phyloP scores from a whole-genome alignment of 2,888 invertebrate species.

The Galeruca laticollis region DNA sequence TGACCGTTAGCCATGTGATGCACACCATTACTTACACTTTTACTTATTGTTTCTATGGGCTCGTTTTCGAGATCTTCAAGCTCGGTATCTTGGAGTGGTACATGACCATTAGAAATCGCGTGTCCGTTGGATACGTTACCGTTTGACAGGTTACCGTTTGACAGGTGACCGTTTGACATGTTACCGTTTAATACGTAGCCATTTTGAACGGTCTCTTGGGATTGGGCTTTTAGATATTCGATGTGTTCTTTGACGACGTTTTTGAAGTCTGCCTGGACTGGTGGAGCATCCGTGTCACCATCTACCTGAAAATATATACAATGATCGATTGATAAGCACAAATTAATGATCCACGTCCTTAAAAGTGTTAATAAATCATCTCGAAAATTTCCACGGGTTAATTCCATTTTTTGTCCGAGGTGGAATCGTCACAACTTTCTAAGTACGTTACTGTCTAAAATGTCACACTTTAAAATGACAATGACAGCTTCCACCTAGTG shows the following conservation, averaged over 20 bases:
- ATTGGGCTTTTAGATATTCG: slow-evolving; percentile 69
- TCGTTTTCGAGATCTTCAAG: slow-evolving; percentile 59
- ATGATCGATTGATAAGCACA: neutral
- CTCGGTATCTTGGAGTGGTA: slow-evolving; percentile 48
- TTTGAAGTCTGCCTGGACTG: slow-evolving; percentile 83
- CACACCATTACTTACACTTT: slow-evolving; percentile 57
- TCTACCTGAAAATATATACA: slow-evolving; percentile 74
- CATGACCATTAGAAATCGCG: slow-evolving; percentile 48
- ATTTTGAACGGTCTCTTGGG: slow-evolving; percentile 46
- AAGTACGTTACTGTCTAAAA: too few species aligned
- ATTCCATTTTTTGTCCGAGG: too few species aligned
- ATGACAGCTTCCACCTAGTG: too few species aligned
- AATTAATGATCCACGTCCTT: too few species aligned
- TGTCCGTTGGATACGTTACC: slow-evolving; percentile 54
- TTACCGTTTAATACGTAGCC: slow-evolving; percentile 50
- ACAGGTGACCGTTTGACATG: too few species aligned
- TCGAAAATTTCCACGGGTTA: too few species aligned
- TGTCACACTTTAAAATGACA: too few species aligned
- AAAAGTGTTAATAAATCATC: too few species aligned
- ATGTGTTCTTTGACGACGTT: slow-evolving; percentile 78
- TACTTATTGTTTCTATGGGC: slow-evolving; percentile 63
- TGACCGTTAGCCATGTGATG: slow-evolving; percentile 60
- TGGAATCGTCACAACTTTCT: too few species aligned
- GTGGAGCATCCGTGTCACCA: slow-evolving; percentile 84
- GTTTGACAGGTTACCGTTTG: slow-evolving; percentile 53